A percentile compares a stretch with the other conserved stretches of the same genome.
These are phyloP conservation scores for Sebastes cheni DNA, from an alignment of 2,797 vertebrate genomes.

Conservation along the genomic window DNA sequence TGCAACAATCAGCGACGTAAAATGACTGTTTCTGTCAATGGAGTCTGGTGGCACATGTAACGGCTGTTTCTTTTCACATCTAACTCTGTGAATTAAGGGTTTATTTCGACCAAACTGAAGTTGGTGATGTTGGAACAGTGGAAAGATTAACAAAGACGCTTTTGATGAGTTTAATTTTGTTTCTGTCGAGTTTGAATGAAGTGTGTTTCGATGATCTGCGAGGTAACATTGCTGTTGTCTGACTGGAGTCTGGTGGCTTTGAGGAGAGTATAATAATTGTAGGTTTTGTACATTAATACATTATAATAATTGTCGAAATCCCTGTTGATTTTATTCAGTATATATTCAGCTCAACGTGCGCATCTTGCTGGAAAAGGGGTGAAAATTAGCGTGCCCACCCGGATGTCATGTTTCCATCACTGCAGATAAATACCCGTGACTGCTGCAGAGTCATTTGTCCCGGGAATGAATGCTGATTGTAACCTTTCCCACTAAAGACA, in stretches of 20 bases:
- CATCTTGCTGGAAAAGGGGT: too few relatives aligned
- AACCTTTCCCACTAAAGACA: neutral
- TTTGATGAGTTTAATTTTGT: too few relatives aligned
- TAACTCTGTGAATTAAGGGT: neutral
- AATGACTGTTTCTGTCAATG: neutral
- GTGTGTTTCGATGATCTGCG: neutral
- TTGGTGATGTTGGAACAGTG: too few relatives aligned
- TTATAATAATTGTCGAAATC: neutral
- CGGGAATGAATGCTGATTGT: neutral
- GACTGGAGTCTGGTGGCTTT: neutral
- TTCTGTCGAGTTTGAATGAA: neutral
- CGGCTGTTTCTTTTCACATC: neutral
- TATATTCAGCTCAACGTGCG: too few relatives aligned
- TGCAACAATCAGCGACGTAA: accelerated
- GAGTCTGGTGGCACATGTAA: neutral
- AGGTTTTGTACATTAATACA: neutral
- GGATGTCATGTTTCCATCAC: too few relatives aligned
- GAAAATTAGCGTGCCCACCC: too few relatives aligned
- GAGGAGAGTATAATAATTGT: neutral
- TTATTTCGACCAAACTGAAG: neutral
- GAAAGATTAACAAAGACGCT: too few relatives aligned
- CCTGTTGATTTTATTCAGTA: neutral
- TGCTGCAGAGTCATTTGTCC: neutral
- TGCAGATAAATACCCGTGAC: neutral
- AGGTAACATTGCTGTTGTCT: neutral